Conservation (phyloP, 2,888 invertebrate genomes). For the Nudaria mundana region DNA sequence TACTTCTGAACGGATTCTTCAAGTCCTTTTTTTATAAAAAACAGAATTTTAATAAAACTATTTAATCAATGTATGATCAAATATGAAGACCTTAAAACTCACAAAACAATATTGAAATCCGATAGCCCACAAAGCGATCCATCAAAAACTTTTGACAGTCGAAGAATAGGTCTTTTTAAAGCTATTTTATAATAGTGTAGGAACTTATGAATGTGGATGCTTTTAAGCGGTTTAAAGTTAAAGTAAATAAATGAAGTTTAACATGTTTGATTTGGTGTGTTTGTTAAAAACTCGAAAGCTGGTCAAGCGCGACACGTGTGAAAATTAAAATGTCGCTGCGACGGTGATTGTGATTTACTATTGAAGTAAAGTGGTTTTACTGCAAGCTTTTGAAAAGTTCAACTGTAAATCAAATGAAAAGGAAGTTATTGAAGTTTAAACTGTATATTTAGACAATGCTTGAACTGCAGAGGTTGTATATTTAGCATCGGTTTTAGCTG, state of each 20-base stretch:
- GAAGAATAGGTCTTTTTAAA: conserved; percentile 44
- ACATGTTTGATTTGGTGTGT: conserved; percentile 23
- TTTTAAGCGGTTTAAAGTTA: conserved; percentile 25
- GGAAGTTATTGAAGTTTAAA: too few relatives aligned
- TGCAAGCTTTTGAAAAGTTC: too few relatives aligned
- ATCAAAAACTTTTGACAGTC: conserved; percentile 69
- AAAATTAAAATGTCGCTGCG: conserved; percentile 4
- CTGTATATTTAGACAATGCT: too few relatives aligned
- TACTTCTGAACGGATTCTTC: neutral
- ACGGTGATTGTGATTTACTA: neutral
- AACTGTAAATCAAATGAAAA: too few relatives aligned
- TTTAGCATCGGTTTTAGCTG: too few relatives aligned
- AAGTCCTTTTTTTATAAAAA: conserved; percentile 8
- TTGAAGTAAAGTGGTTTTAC: too few relatives aligned
- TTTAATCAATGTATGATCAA: conserved; percentile 68
- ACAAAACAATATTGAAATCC: conserved; percentile 73
- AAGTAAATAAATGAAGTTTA: conserved; percentile 17
- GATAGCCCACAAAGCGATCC: conserved; percentile 62
- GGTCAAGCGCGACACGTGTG: conserved; percentile 23
- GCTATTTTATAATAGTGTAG: conserved; percentile 35
- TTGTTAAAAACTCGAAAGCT: conserved; percentile 30
- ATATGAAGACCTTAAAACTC: conserved; percentile 52
- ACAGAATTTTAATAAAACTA: conserved; percentile 46
- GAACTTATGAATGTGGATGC: too few relatives aligned
- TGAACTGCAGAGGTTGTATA: too few relatives aligned